Evolutionary conservation across 2,113 vertebrate species (phyloP), one percentile per base, ranked within the genome.

Genomic region (Odocoileus virginianus): DNA sequence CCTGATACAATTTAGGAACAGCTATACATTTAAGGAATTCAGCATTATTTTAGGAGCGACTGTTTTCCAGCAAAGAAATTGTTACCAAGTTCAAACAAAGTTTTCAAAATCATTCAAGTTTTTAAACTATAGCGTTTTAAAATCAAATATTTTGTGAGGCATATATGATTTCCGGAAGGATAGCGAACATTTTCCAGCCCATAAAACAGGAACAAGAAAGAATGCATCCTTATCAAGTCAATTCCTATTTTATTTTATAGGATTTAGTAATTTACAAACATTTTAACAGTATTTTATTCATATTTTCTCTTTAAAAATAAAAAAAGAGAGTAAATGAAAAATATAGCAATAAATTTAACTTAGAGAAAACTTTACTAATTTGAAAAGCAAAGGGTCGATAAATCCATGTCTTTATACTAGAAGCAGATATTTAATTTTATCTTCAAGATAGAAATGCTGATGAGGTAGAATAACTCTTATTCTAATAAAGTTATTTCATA

Each of bases 401-500:
- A 94, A 78, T 71, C 21, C 16, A 82, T 93, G 47, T 89, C 14
- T 7, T 21, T 78, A n/a, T 55, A 85, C n/a, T 43, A 86, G 60
- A 92, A 89, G 67, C 25, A 94, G 36, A 67, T 94, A 47, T 30
- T 61, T 79, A 67, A 71, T 79, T 79, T 93, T 67, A 85, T 79
- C 81, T 95, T 81, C 2, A 71, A 86, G 28, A 58, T 87, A 91
- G 16, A 45, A 91, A 57, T 54, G 10, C 9, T 19, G 19, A 57
- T 55, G 17, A 85, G 50, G 3, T 76, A 83, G 30, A 89, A 76
- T 71, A 89, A 23, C 27, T 81, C 33, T 61, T 8, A 25, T 60
- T 33, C 47, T 30, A 54, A 90, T 47, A 82, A 91, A 83, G 10
- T 21, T 85, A 91, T 84, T 91, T 97, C 40, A 94, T 85, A 95